Conservation (phyloP, 1,140 invertebrate species). For the Listronotus oregonensis region DNA sequence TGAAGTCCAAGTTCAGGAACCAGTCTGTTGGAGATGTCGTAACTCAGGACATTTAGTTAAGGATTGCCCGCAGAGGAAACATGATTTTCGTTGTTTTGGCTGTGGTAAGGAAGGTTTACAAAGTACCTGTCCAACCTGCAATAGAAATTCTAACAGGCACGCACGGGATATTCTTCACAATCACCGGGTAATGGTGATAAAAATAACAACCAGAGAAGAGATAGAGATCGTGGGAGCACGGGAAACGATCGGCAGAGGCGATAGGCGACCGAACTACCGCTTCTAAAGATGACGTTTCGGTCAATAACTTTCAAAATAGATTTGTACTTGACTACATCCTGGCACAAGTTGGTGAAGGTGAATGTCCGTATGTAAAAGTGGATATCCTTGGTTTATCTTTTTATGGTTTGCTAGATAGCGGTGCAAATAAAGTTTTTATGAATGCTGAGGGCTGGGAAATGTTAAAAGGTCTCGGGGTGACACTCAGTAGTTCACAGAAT, state of each 20-base stretch:
- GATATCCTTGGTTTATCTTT: neutral
- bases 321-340: slow-evolving; percentile 2
- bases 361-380: slow-evolving; percentile 6
- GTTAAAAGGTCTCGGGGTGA: slow-evolving; percentile 4
- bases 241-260: slow-evolving; percentile 2
- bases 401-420: slow-evolving; percentile 4
- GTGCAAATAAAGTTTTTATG: slow-evolving; percentile 7
- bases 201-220: no score
- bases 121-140: neutral
- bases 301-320: neutral
- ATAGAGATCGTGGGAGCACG: no score
- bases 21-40: neutral
- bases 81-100: slow-evolving; percentile 7
- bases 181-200: no score
- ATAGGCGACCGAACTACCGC: neutral
- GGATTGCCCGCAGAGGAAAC: neutral
- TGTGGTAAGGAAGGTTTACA: slow-evolving; percentile 1
- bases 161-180: neutral
- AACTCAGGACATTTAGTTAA: neutral
- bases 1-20: neutral
- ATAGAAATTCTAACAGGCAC: neutral
- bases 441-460: neutral
- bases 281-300: neutral
- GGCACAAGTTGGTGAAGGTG: neutral
- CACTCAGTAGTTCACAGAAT: no score